Base-by-base conservation (phyloP, 53 echinoderm and acorn worm genomes). In the Mesocentrotus franciscanus region DNA sequence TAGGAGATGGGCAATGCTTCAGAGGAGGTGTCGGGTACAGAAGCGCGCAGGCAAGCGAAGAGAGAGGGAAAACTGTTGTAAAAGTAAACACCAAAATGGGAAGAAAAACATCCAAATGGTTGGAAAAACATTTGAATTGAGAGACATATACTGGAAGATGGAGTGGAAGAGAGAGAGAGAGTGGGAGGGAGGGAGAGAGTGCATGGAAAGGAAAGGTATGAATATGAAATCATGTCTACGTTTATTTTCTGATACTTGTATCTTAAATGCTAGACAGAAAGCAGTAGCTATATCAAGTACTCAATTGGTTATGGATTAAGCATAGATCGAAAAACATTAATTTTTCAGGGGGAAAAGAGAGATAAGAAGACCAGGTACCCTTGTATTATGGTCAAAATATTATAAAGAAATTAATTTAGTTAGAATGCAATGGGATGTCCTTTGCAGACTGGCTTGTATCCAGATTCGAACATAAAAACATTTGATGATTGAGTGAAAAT, bases 61-160 rank as follows among this genome's bases (percentile, higher is more conserved):
- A 91, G 20, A 91, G 35, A 35, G 64, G 30, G 62, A 20, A 29
- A 75, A 16, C 56, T 92, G 92, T 71, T 74, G 92, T 36, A 74
- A 92, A 92, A 55, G 74, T 72, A 71, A 71, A 92, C 92, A 92
- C 24, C 49, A 72, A 75, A 92, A 92, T 92, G 92, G 92, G 56
- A 92, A 92, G 92, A 92, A 92, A 72, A 92, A 92, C 92, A 92
- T 92, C 57, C 92, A 92, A 74, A 92, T 92, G 92, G 92, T 72
- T 72, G 75, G 74, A 56, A 92, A 92, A 92, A 92, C 92, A 92
- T 70, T 29, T 56, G 92, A 92, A 92, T 92, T 71, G 92, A 74
- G 74, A 71, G 92, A 92, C 29, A 74, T 72, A 29, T 70, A 90
- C 32, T 74, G 14, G 0, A 33, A 90, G 14, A 84, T 84, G 49